Base-by-base conservation (phyloP, 1,140 invertebrate species). In the Cydia pomonella region DNA sequence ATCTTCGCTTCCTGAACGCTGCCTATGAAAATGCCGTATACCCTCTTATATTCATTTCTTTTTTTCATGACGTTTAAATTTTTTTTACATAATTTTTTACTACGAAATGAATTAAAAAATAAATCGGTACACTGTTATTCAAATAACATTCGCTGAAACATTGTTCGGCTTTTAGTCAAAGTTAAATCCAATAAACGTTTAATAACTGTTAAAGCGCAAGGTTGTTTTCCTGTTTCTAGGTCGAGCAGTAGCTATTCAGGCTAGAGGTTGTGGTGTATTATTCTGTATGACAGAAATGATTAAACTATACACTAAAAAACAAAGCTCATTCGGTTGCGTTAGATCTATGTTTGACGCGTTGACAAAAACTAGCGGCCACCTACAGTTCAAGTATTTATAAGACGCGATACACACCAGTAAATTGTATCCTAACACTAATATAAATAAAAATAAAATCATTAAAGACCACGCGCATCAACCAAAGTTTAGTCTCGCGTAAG, bases 121-220 rank as follows among this genome's bases (percentile, higher is more conserved):
- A 23, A 59, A 18, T 50, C 50, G 6, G 5, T 53, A 18, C 12
- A 2, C 50, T 53, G 0, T 53, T 53, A n/a, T 18, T 18, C 6
- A 53, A 53, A 50, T 50, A 18, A 18, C 16, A 18, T 18, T 18
- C n/a, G 6, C n/a, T 53, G 4, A 7, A 53, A 53, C 5, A 53
- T 53, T 18, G n/a, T 53, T 18, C 50, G 2, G 21, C 2, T 59
- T 59, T 23, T 10, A 10, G 21, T 59, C 21, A 59, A 21, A 21
- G 21, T 59, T 59, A 59, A 59, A 21, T 59, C 53, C 53, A 21
- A 59, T 59, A 23, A 59, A 59, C 53, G 53, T 23, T 59, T 59
- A 59, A 59, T 59, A 59, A 21, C 21, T 50, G n/a, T 16, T 50
- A 50, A 7, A 23, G 10, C 53, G 23, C 21, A 21, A 59, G 23